Evolutionary conservation across 2,888 invertebrate genomes (phyloP).

Genomic region (Zaprionus bogoriensis): DNA sequence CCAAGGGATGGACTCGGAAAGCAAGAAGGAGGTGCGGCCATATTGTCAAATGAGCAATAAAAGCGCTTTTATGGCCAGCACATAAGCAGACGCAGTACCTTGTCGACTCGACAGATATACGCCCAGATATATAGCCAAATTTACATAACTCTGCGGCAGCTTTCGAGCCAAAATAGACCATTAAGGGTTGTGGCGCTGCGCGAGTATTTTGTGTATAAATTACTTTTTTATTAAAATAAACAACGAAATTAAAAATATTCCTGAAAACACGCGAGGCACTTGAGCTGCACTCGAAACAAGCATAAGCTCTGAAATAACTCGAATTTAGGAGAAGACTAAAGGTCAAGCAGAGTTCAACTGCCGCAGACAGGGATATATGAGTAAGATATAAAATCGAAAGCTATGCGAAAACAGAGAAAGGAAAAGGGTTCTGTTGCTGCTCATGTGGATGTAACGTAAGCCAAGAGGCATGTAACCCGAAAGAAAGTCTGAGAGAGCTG

Average conservation of each 20-base stretch:
- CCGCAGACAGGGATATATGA: too few species aligned
- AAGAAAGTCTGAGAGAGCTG: too few species aligned
- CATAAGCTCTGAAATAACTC: not conserved
- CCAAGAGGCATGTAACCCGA: too few species aligned
- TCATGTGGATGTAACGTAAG: too few species aligned
- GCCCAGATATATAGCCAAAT: conserved; percentile 23
- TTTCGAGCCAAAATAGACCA: conserved; percentile 19
- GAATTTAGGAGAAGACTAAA: not conserved
- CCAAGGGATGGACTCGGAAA: not conserved
- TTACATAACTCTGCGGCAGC: conserved; percentile 43
- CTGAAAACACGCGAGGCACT: not conserved
- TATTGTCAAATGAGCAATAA: conserved; percentile 80
- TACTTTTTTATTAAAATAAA: conserved; percentile 72
- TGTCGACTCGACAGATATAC: conserved; percentile 8
- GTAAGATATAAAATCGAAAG: too few species aligned
- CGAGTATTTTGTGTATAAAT: conserved; percentile 54
- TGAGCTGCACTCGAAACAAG: not conserved
- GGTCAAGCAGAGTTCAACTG: too few species aligned
- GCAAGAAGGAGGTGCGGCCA: conserved; percentile 27
- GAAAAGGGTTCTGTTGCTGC: too few species aligned
- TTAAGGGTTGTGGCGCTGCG: conserved; percentile 25
- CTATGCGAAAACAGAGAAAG: too few species aligned
- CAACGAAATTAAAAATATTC: conserved; percentile 46
- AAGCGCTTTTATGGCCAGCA: conserved; percentile 69
- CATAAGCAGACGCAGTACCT: conserved; percentile 25